phyloP scores from a whole-genome alignment of 2,888 invertebrate genomes.

The Proisotoma minuta region DNA sequence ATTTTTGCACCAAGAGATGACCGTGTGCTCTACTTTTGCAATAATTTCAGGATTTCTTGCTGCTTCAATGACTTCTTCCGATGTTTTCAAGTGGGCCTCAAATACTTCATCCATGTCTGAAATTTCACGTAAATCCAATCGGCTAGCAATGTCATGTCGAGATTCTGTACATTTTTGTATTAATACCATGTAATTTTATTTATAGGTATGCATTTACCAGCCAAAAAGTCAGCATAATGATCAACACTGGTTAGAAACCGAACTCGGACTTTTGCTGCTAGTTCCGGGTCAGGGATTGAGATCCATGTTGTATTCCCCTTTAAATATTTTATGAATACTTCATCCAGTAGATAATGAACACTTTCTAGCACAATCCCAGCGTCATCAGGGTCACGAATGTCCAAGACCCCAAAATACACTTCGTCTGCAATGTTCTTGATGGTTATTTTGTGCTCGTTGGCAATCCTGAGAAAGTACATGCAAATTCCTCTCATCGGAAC shows the following conservation, averaged over 20 bases:
- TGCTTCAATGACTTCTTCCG: slow-evolving; percentile 57
- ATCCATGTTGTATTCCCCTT: slow-evolving; percentile 57
- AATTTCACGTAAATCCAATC: slow-evolving; percentile 39
- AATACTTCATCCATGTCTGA: slow-evolving; percentile 39
- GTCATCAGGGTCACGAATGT: slow-evolving; percentile 49
- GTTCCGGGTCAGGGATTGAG: slow-evolving; percentile 54
- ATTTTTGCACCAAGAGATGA: slow-evolving; percentile 65
- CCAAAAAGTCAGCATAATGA: slow-evolving; percentile 57
- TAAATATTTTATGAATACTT: slow-evolving; percentile 54
- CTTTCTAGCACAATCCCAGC: slow-evolving; percentile 49
- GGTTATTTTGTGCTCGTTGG: slow-evolving; percentile 59
- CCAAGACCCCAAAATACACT: slow-evolving; percentile 51
- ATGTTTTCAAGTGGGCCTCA: slow-evolving; percentile 54
- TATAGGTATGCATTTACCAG: slow-evolving; percentile 51
- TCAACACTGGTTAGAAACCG: slow-evolving; percentile 59
- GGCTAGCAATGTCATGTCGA: slow-evolving; percentile 38
- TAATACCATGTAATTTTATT: not conserved
- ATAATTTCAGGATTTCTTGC: slow-evolving; percentile 61
- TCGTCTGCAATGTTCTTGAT: slow-evolving; percentile 63
- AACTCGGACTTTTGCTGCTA: slow-evolving; percentile 54
- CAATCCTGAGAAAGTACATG: slow-evolving; percentile 66
- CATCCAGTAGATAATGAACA: slow-evolving; percentile 49
- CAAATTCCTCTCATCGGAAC: slow-evolving; percentile 61
- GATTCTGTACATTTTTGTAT: slow-evolving; percentile 26
- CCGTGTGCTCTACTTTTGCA: slow-evolving; percentile 60